phyloP scores from a whole-genome alignment of 2,797 vertebrate species.

The Hirundo rustica region DNA sequence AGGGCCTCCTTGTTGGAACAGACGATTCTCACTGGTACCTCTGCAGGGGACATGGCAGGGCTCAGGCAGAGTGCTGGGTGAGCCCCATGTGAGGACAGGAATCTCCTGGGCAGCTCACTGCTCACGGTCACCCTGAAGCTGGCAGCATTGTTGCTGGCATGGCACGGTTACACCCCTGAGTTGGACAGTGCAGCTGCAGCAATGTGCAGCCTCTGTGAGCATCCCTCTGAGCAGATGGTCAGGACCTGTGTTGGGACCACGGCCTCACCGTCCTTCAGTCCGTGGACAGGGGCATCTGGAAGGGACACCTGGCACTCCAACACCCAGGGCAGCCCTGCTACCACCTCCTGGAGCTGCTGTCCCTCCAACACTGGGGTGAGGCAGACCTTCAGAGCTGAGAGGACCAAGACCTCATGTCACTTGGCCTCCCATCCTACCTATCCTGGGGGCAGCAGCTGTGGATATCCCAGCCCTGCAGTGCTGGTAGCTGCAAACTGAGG shows the following conservation, averaged over 20 bases:
- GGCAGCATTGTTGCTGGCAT: constrained; percentile 77
- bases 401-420: not conserved
- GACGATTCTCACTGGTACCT: constrained; percentile 85
- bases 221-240: constrained; percentile 73
- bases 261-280: constrained; percentile 86
- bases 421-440: not conserved
- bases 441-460: rapidly evolving
- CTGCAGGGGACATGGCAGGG: constrained; percentile 55
- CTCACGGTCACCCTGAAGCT: constrained; percentile 87
- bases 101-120: constrained; percentile 62
- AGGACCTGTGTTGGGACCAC: constrained; percentile 69
- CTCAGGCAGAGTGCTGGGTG: not conserved
- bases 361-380: not conserved
- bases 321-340: constrained; percentile 63
- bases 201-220: constrained; percentile 75
- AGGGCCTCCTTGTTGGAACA: constrained; percentile 84
- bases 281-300: constrained; percentile 74
- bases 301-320: constrained; percentile 83
- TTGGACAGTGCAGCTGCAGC: constrained; percentile 71
- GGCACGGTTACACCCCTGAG: constrained; percentile 83
- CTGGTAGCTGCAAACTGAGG: not conserved
- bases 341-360: not conserved
- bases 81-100: not conserved
- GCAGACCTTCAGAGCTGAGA: constrained; percentile 55
- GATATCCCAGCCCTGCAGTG: not conserved